A percentile compares a stretch with the other conserved stretches of the same genome.
Conservation (phyloP, 2,797 vertebrate species). For the Decapterus maruadsi region DNA sequence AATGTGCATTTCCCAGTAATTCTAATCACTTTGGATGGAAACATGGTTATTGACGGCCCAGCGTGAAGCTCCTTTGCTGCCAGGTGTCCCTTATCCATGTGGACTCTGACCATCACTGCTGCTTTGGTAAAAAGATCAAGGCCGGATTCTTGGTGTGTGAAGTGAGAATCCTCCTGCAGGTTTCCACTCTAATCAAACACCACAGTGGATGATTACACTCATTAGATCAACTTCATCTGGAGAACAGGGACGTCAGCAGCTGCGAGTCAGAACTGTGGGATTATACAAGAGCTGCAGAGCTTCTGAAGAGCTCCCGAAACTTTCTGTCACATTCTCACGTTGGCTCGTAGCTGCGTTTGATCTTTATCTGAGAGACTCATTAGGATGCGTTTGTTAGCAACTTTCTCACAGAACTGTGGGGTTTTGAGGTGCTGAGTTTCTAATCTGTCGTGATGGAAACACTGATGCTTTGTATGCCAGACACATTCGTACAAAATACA, state of each 20-base stretch:
- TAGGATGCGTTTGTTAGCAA: neutral
- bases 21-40: too few species aligned
- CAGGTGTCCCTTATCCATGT: constrained; percentile 81
- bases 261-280: neutral
- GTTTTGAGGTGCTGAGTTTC: neutral
- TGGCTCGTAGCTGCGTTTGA: neutral
- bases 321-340: neutral
- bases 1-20: too few species aligned
- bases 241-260: neutral
- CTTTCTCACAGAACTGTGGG: neutral
- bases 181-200: neutral
- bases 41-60: neutral
- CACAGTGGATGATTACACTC: neutral
- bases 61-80: constrained; percentile 70
- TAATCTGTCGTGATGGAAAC: neutral
- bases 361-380: constrained; percentile 1
- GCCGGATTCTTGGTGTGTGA: constrained; percentile 85
- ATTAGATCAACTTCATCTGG: neutral
- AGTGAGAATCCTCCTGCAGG: constrained; percentile 61
- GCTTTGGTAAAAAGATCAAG: constrained; percentile 72
- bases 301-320: neutral
- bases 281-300: constrained; percentile 14
- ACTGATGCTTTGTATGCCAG: neutral
- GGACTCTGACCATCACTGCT: constrained; percentile 84
- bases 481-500: neutral